Base-by-base conservation (phyloP, 2,797 vertebrate genomes). In the Siniperca scherzeri region DNA sequence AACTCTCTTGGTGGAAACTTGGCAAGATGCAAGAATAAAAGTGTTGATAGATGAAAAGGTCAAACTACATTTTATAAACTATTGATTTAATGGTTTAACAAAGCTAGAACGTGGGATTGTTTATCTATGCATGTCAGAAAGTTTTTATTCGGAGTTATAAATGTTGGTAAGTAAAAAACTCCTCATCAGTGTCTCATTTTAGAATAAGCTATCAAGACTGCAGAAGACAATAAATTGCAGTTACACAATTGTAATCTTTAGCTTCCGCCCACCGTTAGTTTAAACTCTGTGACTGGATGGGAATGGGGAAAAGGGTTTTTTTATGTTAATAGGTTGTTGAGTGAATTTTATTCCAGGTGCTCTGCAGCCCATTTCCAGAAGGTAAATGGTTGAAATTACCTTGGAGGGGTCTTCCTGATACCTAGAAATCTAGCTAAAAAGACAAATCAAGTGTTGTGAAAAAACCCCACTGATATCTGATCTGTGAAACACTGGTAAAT, bases 1-100 rank as follows among this genome's bases (percentile, higher is more conserved):
- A 86, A 82, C 48, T 59, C 48, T 68, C 66, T 64, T 3, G 11
- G 25, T 82, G 82, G 78, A 88, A 91, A 87, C 89, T 88, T 88
- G 86, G 82, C 84, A 3, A 66, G 60, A 84, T 50, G 40, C 13
- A 25, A 77, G 52, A 81, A 65, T 61, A 16, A n/a, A 74, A 71
- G 80, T 73, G 82, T 56, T 88, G 78, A 88, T 60, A 75, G 85
- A 87, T 25, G 21, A 80, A 38, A 42, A 71, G 36, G 46, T 79
- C 64, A 68, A 74, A 70, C 62, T 53, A 62, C 61, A 60, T 27
- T 80, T 50, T 33, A 40, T 70, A 77, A 84, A 87, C 77, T 79
- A 64, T 7, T 70, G 69, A 84, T 79, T 66, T 76, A 85, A 82
- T 68, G 77, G 60, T 33, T 55, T 56, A 78, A 76, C 64, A 82